These are phyloP conservation scores for Linurgus olivaceus DNA, from an alignment of 2,797 vertebrate species.

Conservation along the genomic window DNA sequence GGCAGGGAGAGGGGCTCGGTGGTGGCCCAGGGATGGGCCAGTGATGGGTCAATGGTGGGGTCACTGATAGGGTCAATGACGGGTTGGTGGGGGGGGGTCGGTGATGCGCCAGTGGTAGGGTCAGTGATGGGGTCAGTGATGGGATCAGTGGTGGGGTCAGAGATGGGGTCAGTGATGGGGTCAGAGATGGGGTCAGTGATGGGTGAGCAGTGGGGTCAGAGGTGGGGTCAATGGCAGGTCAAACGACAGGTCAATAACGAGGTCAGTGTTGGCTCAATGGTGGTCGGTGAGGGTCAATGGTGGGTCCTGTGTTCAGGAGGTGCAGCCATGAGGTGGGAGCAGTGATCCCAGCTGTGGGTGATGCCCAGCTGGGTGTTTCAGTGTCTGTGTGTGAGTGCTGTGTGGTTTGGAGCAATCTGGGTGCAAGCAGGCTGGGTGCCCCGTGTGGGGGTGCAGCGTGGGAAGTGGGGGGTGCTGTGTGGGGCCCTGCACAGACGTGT, in stretches of 20 bases:
- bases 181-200: neutral
- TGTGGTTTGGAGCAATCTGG: neutral
- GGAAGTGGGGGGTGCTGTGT: neutral
- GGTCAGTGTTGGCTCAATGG: neutral
- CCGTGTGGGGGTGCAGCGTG: neutral
- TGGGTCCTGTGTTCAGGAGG: neutral
- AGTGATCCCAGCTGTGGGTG: neutral
- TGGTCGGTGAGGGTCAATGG: neutral
- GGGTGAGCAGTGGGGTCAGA: too few species aligned
- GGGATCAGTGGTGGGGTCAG: too few species aligned
- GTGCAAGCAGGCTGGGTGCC: neutral
- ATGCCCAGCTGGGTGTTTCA: accelerated
- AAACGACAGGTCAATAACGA: neutral
- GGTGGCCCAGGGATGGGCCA: neutral
- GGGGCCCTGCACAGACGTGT: neutral
- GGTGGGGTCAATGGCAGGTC: neutral
- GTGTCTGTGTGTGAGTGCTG: neutral
- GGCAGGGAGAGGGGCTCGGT: neutral
- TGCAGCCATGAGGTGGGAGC: neutral
- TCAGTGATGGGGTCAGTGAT: neutral
- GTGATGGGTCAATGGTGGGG: neutral
- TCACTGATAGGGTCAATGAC: too few species aligned
- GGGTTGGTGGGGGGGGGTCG: too few species aligned
- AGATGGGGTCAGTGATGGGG: neutral
- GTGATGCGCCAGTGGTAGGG: too few species aligned